Conservation (phyloP, 2,888 invertebrate species). For the Pheosia gnoma region DNA sequence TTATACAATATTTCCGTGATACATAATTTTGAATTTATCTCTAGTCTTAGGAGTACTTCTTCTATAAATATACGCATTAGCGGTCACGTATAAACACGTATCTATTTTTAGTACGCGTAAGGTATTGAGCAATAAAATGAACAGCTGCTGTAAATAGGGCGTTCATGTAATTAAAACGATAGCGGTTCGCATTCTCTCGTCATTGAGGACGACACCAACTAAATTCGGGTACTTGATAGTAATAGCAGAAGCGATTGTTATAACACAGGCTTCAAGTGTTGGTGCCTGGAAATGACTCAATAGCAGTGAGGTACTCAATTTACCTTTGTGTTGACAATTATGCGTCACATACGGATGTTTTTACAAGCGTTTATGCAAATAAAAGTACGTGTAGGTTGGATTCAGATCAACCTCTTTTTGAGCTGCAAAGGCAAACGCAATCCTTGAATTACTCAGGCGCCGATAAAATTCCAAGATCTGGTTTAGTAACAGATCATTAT, state of each 20-base stretch:
- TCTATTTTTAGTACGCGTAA: conserved; percentile 5
- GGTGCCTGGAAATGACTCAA: conserved; percentile 30
- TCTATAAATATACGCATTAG: background rate
- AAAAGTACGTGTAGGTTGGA: background rate
- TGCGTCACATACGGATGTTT: conserved; percentile 32
- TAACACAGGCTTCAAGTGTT: conserved; percentile 19
- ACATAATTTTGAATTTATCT: no score
- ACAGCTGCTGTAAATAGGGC: conserved; percentile 25
- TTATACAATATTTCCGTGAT: no score
- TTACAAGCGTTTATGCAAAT: conserved; percentile 2
- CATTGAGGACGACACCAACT: background rate
- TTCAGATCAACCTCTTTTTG: no score
- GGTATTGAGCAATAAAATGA: conserved; percentile 27
- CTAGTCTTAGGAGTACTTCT: no score
- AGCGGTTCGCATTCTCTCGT: conserved; percentile 9
- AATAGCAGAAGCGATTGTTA: conserved; percentile 13
- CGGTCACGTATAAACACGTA: conserved; percentile 8
- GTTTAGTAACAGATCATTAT: no score
- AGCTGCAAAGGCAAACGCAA: no score
- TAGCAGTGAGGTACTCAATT: conserved; percentile 26
- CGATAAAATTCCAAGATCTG: no score
- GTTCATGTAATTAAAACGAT: conserved; percentile 26
- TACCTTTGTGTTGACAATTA: conserved; percentile 15
- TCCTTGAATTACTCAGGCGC: no score
- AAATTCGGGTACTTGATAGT: background rate